Evolutionary conservation across 1,140 invertebrate genomes (phyloP), one percentile per base, ranked within the genome.

Genomic region (Maconellicoccus hirsutus): DNA sequence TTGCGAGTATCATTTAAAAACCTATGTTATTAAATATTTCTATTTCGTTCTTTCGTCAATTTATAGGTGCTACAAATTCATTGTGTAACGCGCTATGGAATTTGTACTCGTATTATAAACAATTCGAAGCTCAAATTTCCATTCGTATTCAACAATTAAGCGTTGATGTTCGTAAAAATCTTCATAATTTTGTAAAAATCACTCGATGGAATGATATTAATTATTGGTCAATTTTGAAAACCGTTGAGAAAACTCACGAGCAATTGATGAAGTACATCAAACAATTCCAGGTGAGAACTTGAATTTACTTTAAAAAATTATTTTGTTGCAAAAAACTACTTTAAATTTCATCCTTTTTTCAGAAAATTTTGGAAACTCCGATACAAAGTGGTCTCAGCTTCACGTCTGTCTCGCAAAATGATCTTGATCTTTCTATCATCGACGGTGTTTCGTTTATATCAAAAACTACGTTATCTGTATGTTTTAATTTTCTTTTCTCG

Each of bases 151-250:
- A 85, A 22, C 81, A 84, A 4, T 79, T 89, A 7, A 85, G 87
- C 70, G 76, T 81, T 0, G 92, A 93, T 0, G 91, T 97, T 72
- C 92, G 97, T 75, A 96, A 94, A 80, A 91, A 94, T 79, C 77
- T 98, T 0, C 89, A 89, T 73, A 92, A 96, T 73, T 95, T 94
- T 78, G 90, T 98, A 0, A 97, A 98, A 78, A 97, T 98, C 59
- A 89, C 89, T n/a, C 84, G 92, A 33, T 98, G 95, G 90, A 82
- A 86, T 74, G 95, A 98, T 77, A 86, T 95, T 0, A 97, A 90
- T 77, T 96, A 96, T 78, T 97, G 91, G 86, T 86, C 92, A n/a
- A 86, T 98, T 8, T 94, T 92, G 74, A 87, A 91, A 74, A 88
- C 89, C 3, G 86, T 95, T 1, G 86, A 91, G 25, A 95, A 93